Evolutionary conservation across 2,113 vertebrate genomes (phyloP).

Genomic region (Nestor notabilis): DNA sequence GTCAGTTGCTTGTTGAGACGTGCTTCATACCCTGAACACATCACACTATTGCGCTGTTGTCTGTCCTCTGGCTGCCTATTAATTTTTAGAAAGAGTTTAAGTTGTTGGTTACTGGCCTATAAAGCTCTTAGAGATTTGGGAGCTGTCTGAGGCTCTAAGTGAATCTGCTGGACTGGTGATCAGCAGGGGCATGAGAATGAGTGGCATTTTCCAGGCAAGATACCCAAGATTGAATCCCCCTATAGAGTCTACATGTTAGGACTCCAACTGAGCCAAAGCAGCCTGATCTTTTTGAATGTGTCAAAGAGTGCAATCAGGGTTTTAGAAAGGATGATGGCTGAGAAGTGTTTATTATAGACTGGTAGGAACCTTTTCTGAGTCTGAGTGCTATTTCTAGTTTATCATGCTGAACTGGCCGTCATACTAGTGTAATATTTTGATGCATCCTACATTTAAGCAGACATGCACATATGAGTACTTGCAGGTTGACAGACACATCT

Average conservation of each 20-base stretch:
- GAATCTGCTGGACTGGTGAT: not conserved
- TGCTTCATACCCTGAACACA: not conserved
- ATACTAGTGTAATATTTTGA: not conserved
- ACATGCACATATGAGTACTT: not conserved
- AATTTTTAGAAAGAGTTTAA: not conserved
- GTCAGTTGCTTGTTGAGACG: not conserved
- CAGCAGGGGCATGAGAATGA: not conserved
- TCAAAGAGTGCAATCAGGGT: not conserved
- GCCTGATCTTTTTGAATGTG: not conserved
- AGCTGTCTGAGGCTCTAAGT: not conserved
- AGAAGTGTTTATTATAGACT: not conserved
- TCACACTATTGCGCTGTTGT: not conserved
- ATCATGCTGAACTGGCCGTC: not conserved
- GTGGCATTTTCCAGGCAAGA: not conserved
- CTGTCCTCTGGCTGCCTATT: not conserved
- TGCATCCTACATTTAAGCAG: rapidly evolving
- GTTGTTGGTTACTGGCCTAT: not conserved
- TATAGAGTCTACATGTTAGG: not conserved
- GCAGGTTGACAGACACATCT: not conserved
- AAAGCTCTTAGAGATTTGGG: not conserved
- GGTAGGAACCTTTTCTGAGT: not conserved
- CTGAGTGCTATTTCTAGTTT: not conserved
- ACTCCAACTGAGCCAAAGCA: not conserved
- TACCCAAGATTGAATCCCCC: not conserved
- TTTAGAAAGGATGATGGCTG: not conserved